These are phyloP conservation scores for Elaphurus davidianus DNA, from an alignment of 2,113 vertebrate species.

Conservation along the genomic window DNA sequence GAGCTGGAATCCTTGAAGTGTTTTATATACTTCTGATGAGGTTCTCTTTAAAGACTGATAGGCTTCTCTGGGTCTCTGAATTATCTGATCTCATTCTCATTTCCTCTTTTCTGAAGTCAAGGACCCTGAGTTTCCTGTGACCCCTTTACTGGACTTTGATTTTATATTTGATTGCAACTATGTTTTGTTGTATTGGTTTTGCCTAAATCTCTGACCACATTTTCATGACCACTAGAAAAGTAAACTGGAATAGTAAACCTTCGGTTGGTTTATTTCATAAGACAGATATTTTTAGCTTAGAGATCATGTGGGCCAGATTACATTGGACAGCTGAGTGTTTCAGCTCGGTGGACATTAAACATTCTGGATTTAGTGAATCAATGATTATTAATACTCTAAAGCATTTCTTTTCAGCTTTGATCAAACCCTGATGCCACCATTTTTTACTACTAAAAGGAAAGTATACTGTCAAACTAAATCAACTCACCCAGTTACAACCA, in stretches of 20 bases:
- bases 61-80: neutral
- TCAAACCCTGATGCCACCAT: neutral
- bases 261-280: neutral
- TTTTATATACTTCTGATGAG: neutral
- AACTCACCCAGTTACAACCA: neutral
- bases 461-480: neutral
- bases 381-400: slow-evolving; percentile 37
- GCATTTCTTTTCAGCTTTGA: neutral
- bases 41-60: neutral
- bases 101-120: neutral
- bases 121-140: neutral
- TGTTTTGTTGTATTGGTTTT: neutral
- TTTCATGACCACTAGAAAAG: neutral
- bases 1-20: neutral
- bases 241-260: neutral
- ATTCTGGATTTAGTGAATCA: neutral
- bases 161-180: neutral
- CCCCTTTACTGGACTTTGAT: neutral
- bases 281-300: slow-evolving; percentile 27
- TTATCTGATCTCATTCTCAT: neutral
- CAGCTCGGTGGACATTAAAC: neutral
- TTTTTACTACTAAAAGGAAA: slow-evolving; percentile 29
- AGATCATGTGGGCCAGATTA: neutral
- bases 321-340: neutral
- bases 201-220: neutral